Evolutionary conservation across 2,797 vertebrate species (phyloP), one percentile per base, ranked within the genome.

Genomic region (Chelmon rostratus): DNA sequence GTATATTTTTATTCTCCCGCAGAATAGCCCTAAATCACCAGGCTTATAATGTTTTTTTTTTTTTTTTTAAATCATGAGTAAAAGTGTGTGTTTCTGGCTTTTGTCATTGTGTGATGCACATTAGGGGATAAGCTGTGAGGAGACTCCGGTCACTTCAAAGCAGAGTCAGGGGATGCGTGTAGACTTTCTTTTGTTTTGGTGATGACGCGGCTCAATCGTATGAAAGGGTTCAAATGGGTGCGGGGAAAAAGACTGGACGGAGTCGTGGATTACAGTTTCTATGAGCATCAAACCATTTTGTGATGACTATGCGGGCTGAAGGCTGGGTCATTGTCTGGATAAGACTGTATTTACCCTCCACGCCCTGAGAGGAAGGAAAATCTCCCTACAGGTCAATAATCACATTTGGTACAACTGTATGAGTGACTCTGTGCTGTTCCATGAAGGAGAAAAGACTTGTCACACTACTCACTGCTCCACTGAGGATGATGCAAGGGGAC

Each of bases 131-230:
- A 37, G 2, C 6, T 50, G 49, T 31, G 19, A 19, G 9, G 40
- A 49, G 9, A 16, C 4, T 56, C 52, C 16, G 0, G 19, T 65
- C 16, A 19, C 5, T 54, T 53, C 1, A 16, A 74, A 49, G 44
- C 18, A 8, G 42, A 67, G 68, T 25, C n/a, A 37, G 28, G 33
- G 9, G 52, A 12, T 54, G 21, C 56, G 37, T 68, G 13, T 49
- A n/a, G 23, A 11, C 44, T 33, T 59, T 3, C 69, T 44, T 57
- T 46, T 42, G 40, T 38, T 83, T 58, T 33, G 38, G 11, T 49
- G 78, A 81, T 88, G 80, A 85, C 80, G 73, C 47, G 38, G 57
- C 69, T 78, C 42, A 68, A 9, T 80, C 68, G 5, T 61, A 65
- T 79, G 59, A 79, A 75, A 78, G 42, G 69, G 61, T 79, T 86